These are phyloP conservation scores for Rhinogobio ventralis DNA, from an alignment of 2,797 vertebrate genomes.

Conservation along the genomic window DNA sequence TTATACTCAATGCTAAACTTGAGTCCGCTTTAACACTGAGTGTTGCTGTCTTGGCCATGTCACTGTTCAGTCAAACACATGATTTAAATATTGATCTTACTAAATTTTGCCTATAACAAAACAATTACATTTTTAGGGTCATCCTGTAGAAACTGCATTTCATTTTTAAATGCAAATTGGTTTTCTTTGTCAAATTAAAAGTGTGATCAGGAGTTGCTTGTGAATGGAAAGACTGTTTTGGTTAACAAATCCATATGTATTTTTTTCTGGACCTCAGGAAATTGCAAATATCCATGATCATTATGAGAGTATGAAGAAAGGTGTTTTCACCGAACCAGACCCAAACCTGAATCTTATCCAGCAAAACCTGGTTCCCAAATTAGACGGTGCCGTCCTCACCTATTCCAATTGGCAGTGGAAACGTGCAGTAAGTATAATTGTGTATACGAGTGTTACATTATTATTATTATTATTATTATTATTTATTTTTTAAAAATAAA, in stretches of 20 bases:
- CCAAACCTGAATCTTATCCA: slow-evolving; percentile 80
- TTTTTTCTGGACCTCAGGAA: slow-evolving; percentile 78
- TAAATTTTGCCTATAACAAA: slow-evolving; percentile 1
- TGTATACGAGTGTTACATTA: slow-evolving; percentile 1
- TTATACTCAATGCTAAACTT: background rate
- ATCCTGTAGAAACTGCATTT: background rate
- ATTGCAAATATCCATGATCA: slow-evolving; percentile 87
- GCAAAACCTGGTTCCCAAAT: slow-evolving; percentile 80
- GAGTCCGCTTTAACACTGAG: background rate
- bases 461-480: background rate
- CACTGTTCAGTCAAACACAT: background rate
- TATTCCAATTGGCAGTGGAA: slow-evolving; percentile 85
- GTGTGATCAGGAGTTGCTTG: background rate
- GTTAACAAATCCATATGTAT: background rate
- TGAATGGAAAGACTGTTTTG: background rate
- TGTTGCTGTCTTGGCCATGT: background rate
- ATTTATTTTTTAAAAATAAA: background rate
- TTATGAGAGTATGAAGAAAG: slow-evolving; percentile 86
- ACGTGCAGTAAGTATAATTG: slow-evolving; percentile 69
- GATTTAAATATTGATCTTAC: background rate
- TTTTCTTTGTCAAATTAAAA: background rate
- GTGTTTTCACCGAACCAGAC: slow-evolving; percentile 70
- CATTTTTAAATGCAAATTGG: background rate
- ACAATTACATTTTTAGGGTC: background rate
- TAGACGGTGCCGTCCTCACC: slow-evolving; percentile 79